Percentiles rank a stretch among this genome's conserved stretches.
Evolutionary conservation across 2,797 vertebrate species (phyloP).

Genomic region (Pampus argenteus): DNA sequence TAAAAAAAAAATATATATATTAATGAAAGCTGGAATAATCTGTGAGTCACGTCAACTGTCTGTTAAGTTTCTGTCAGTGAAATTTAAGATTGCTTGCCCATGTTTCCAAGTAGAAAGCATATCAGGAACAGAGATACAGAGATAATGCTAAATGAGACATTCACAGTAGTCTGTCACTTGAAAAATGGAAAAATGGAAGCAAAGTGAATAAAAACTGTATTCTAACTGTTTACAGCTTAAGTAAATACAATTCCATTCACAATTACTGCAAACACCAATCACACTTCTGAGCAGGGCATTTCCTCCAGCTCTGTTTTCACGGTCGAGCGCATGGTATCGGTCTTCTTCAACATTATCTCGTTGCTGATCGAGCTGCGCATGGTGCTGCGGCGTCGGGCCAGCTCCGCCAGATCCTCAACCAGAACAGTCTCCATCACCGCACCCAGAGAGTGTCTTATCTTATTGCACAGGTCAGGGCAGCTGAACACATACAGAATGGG

Average conservation of each 20-base stretch:
- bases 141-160: not conserved
- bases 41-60: not conserved
- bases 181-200: not conserved
- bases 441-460: constrained; percentile 74
- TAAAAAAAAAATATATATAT: not conserved
- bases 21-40: not conserved
- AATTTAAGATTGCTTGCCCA: not conserved
- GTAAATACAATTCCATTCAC: not conserved
- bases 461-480: constrained; percentile 76
- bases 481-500: constrained; percentile 82
- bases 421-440: constrained; percentile 81
- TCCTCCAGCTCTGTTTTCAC: constrained; percentile 4
- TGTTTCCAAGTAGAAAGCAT: not conserved
- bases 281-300: not conserved
- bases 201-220: not conserved
- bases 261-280: no score
- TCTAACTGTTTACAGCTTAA: not conserved
- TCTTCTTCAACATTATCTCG: constrained; percentile 30
- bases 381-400: constrained; percentile 49
- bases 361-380: constrained; percentile 24
- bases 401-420: constrained; percentile 77
- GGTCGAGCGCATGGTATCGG: fast-evolving
- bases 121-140: not conserved
- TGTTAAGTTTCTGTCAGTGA: not conserved
- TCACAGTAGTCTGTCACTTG: not conserved